Evolutionary conservation across 2,888 invertebrate species (phyloP).

Genomic region (Platycnemis pennipes): DNA sequence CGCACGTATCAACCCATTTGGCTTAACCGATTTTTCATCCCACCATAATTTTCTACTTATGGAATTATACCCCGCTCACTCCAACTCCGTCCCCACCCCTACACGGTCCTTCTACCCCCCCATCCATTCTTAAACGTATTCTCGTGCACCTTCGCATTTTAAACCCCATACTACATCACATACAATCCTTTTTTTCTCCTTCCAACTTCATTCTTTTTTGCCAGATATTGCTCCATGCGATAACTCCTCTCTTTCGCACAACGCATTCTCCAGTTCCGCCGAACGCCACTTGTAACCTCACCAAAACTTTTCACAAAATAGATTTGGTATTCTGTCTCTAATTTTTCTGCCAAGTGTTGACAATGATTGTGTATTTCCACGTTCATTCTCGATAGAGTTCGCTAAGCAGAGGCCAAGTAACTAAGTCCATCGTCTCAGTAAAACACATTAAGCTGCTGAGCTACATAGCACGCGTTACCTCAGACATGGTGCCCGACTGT

Average conservation of each 20-base stretch:
- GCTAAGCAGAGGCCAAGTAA: too few species aligned
- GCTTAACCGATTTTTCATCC: constrained; percentile 41
- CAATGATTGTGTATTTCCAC: too few species aligned
- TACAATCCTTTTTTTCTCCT: not conserved
- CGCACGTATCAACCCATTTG: constrained; percentile 23
- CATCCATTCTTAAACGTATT: not conserved
- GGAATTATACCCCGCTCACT: not conserved
- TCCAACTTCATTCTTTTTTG: not conserved
- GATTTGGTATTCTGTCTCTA: not conserved
- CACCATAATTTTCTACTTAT: constrained; percentile 35
- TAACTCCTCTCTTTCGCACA: not conserved
- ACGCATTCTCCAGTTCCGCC: not conserved
- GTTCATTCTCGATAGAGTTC: too few species aligned
- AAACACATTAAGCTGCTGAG: too few species aligned
- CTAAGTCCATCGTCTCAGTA: too few species aligned
- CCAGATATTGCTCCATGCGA: not conserved
- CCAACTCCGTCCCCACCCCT: not conserved
- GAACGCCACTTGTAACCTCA: not conserved
- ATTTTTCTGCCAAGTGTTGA: too few species aligned
- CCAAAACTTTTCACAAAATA: not conserved
- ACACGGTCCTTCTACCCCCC: not conserved
- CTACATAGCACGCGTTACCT: too few species aligned
- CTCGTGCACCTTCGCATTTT: not conserved
- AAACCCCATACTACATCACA: not conserved
- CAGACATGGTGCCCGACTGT: too few species aligned